phyloP scores from a whole-genome alignment of 2,113 vertebrate species.

The Strix uralensis region DNA sequence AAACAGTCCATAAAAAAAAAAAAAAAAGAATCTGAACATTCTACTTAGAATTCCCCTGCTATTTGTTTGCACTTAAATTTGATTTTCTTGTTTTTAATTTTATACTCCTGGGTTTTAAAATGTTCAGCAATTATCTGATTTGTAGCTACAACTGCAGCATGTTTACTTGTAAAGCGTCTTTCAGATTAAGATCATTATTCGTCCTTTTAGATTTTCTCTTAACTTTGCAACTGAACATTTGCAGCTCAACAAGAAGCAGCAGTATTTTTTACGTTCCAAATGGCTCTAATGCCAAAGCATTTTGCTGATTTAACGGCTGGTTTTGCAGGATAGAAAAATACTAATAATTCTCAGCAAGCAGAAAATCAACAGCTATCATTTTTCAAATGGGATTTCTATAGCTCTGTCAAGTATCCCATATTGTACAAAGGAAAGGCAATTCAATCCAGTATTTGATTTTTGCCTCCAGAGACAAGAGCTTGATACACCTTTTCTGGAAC shows the following conservation, averaged over 20 bases:
- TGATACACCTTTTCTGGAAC: background rate
- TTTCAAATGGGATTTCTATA: constrained; percentile 51
- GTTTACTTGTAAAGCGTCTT: constrained; percentile 44
- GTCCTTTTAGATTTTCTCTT: constrained; percentile 12
- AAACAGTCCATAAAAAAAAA: background rate
- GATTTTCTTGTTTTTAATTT: constrained; percentile 46
- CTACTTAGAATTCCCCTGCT: background rate
- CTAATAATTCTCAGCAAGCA: constrained; percentile 60
- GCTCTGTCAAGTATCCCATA: background rate
- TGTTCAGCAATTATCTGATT: constrained; percentile 50
- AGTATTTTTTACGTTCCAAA: constrained; percentile 40
- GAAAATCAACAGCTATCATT: constrained; percentile 54
- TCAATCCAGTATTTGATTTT: constrained; percentile 11
- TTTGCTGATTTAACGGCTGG: constrained; percentile 49
- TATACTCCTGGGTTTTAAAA: constrained; percentile 18
- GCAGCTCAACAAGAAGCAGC: background rate
- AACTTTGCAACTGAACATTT: constrained; percentile 17
- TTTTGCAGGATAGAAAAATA: constrained; percentile 46
- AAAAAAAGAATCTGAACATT: background rate
- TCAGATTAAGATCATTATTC: constrained; percentile 41
- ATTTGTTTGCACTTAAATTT: constrained; percentile 33
- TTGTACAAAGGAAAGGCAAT: background rate
- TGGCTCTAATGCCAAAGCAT: background rate
- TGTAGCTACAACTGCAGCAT: constrained; percentile 15
- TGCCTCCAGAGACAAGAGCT: background rate